A percentile compares a stretch with the other conserved stretches of the same genome.
phyloP scores from a whole-genome alignment of 2,888 invertebrate genomes.

The Elgonia sp. region DNA sequence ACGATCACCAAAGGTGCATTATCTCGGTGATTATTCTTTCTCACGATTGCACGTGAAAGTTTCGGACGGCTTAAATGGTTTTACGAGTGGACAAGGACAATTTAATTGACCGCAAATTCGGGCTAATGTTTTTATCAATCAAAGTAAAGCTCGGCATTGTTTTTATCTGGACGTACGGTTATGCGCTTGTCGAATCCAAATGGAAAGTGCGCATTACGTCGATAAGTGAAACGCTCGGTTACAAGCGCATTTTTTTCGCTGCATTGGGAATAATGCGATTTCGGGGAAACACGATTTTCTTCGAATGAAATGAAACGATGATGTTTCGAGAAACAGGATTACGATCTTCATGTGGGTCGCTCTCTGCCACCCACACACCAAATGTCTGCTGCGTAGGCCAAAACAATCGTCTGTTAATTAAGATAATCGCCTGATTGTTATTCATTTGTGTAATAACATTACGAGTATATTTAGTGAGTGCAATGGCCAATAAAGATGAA shows the following conservation, averaged over 20 bases:
- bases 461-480: conserved; percentile 46
- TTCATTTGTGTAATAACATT: conserved; percentile 70
- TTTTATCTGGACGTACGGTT: not conserved
- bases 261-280: conserved; percentile 20
- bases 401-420: conserved; percentile 86
- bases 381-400: conserved; percentile 82
- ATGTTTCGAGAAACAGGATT: conserved; percentile 70
- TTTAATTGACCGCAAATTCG: conserved; percentile 40
- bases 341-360: conserved; percentile 79
- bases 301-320: not conserved
- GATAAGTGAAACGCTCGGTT: not conserved
- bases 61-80: not conserved
- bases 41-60: conserved; percentile 34
- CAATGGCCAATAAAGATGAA: conserved; percentile 54
- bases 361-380: conserved; percentile 61
- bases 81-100: not conserved
- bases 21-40: conserved; percentile 26
- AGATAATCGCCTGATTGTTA: conserved; percentile 85
- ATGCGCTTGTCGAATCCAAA: no score
- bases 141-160: conserved; percentile 1
- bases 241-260: no score
- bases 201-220: not conserved
- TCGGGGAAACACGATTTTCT: conserved; percentile 47
- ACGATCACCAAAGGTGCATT: conserved; percentile 31
- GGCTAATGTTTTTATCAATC: conserved; percentile 40